Percentiles rank a stretch among this genome's conserved stretches.
Evolutionary conservation across 2,888 invertebrate genomes (phyloP).

Genomic region (Punctoribates punctum): DNA sequence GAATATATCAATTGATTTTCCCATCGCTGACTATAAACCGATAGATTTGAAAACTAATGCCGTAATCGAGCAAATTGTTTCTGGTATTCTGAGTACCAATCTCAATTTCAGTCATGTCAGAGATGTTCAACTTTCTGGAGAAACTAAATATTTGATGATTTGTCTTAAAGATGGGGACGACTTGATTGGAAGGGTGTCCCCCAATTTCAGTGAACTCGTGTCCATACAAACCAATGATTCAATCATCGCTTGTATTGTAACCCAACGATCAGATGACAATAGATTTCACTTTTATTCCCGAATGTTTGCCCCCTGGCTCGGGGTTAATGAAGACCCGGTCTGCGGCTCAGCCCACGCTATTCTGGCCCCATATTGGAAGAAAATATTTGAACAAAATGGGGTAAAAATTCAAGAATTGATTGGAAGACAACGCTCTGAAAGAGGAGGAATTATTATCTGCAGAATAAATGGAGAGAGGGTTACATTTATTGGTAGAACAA

Average conservation of each 20-base stretch:
- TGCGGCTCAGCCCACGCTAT: constrained; percentile 57
- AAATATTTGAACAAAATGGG: not conserved
- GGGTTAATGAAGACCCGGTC: constrained; percentile 56
- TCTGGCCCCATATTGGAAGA: constrained; percentile 55
- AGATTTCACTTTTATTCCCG: constrained; percentile 54
- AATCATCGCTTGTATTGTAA: constrained; percentile 47
- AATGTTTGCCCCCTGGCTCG: constrained; percentile 57
- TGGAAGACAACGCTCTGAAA: constrained; percentile 10
- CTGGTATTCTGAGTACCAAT: not conserved
- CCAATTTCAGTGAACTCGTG: constrained; percentile 43
- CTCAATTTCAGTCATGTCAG: constrained; percentile 46
- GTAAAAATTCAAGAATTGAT: not conserved
- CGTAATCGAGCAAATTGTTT: constrained; percentile 43
- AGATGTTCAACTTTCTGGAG: constrained; percentile 48
- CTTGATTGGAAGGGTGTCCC: constrained; percentile 44
- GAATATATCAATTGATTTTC: constrained; percentile 53
- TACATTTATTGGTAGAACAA: constrained; percentile 45
- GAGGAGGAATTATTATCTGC: not conserved
- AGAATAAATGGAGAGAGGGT: not conserved
- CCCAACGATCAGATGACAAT: constrained; percentile 42
- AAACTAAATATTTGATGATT: constrained; percentile 50
- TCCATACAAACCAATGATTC: no score
- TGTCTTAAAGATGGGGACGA: constrained; percentile 48
- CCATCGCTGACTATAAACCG: constrained; percentile 51
- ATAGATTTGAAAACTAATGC: constrained; percentile 45